A percentile compares a stretch with the other conserved stretches of the same genome.
Evolutionary conservation across 2,888 invertebrate genomes (phyloP).

Genomic region (Thereva unica): DNA sequence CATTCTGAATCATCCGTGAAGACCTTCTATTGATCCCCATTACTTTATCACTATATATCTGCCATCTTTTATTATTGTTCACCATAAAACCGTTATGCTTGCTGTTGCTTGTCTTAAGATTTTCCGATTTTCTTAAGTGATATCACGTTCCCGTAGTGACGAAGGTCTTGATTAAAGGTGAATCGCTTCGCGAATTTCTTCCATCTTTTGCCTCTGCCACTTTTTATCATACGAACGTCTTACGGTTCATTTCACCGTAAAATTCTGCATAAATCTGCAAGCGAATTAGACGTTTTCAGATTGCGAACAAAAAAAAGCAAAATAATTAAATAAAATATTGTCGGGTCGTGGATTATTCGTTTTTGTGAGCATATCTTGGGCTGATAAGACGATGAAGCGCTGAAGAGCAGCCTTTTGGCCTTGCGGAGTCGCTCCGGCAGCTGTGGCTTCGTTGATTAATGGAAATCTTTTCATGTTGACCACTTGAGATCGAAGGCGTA

Average conservation of each 20-base stretch:
- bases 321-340: too few species aligned
- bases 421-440: too few species aligned
- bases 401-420: too few species aligned
- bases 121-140: constrained; percentile 4
- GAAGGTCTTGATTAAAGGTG: constrained; percentile 21
- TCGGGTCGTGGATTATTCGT: too few species aligned
- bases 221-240: not conserved
- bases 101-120: constrained; percentile 1
- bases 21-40: not conserved
- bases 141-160: not conserved
- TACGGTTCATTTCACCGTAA: not conserved
- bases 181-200: constrained; percentile 1
- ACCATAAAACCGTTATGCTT: not conserved
- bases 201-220: not conserved
- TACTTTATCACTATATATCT: not conserved
- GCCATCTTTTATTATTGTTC: constrained; percentile 2
- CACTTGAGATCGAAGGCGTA: too few species aligned
- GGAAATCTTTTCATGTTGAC: too few species aligned
- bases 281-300: not conserved
- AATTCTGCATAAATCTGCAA: constrained; percentile 13
- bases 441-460: too few species aligned
- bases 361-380: too few species aligned
- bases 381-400: too few species aligned
- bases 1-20: not conserved
- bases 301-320: too few species aligned